Conservation (phyloP, 1,140 invertebrate species). For the Zaprionus ghesquierei region DNA sequence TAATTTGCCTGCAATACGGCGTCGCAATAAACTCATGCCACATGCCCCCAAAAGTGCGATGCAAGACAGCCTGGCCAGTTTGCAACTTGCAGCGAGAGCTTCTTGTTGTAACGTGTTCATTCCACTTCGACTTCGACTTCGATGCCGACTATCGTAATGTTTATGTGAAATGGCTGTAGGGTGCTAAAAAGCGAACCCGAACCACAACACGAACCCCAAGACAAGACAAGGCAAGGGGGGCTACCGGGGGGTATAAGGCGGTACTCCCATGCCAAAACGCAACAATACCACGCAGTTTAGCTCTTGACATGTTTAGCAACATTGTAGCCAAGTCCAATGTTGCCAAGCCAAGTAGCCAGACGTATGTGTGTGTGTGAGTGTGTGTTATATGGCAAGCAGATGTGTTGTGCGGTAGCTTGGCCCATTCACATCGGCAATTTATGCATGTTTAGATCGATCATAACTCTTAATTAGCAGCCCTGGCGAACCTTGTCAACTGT, state of each 20-base stretch:
- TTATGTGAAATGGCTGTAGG: slow-evolving; percentile 66
- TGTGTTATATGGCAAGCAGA: slow-evolving; percentile 42
- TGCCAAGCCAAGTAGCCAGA: slow-evolving; percentile 36
- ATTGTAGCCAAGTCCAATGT: slow-evolving; percentile 58
- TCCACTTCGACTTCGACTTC: slow-evolving; percentile 4
- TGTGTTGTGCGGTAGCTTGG: slow-evolving; percentile 34
- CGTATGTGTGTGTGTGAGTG: not conserved
- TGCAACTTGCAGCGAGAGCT: slow-evolving; percentile 8
- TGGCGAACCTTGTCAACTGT: slow-evolving; percentile 73
- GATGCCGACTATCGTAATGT: slow-evolving; percentile 41
- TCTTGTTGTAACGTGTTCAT: slow-evolving; percentile 68
- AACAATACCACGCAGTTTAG: slow-evolving; percentile 61
- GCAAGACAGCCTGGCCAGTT: not conserved
- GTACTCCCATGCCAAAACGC: not conserved
- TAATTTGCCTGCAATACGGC: slow-evolving; percentile 80
- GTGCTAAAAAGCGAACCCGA: slow-evolving; percentile 58
- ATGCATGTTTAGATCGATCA: slow-evolving; percentile 72
- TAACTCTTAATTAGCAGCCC: slow-evolving; percentile 74
- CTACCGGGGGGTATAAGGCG: not conserved
- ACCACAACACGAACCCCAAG: slow-evolving; percentile 20
- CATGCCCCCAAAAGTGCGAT: slow-evolving; percentile 39
- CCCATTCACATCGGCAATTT: slow-evolving; percentile 57
- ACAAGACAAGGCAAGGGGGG: not conserved
- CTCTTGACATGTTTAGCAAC: slow-evolving; percentile 65
- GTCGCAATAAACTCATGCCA: slow-evolving; percentile 78